These are phyloP conservation scores for Hephaestus fuliginosus DNA, from an alignment of 2,797 vertebrate species.

Conservation along the genomic window DNA sequence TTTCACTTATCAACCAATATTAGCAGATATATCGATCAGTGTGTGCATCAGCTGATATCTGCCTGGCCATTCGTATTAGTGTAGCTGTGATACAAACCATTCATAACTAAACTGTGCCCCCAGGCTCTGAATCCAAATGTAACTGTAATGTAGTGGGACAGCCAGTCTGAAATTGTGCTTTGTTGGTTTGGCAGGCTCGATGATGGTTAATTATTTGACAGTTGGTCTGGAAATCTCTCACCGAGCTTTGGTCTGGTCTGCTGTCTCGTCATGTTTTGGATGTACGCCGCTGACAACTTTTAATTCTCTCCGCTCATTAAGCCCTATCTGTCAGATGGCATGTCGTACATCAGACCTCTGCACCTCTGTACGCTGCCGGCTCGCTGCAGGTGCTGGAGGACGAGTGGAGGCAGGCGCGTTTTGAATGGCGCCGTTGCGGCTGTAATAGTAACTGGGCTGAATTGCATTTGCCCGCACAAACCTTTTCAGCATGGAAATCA, in stretches of 20 bases:
- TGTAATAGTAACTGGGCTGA: conserved; percentile 47
- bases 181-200: conserved; percentile 19
- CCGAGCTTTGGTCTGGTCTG: conserved; percentile 8
- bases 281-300: conserved; percentile 1
- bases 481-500: conserved; percentile 57
- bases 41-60: too few species aligned
- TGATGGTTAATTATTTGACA: conserved; percentile 37
- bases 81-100: neutral
- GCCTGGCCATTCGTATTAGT: too few species aligned
- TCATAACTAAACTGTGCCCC: neutral
- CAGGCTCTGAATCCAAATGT: conserved; percentile 27
- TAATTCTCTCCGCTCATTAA: conserved; percentile 17
- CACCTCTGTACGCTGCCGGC: neutral
- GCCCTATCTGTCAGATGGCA: neutral
- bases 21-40: too few species aligned
- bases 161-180: neutral
- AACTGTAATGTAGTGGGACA: neutral
- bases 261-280: conserved; percentile 16
- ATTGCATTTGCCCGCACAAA: conserved; percentile 53
- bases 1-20: neutral
- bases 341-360: conserved; percentile 10
- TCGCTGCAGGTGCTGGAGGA: conserved; percentile 40
- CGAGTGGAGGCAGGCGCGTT: conserved; percentile 13
- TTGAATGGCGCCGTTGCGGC: conserved; percentile 34
- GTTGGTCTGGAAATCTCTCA: conserved; percentile 19